Base-by-base conservation (phyloP, 2,113 vertebrate species). In the Bufo bufo region DNA sequence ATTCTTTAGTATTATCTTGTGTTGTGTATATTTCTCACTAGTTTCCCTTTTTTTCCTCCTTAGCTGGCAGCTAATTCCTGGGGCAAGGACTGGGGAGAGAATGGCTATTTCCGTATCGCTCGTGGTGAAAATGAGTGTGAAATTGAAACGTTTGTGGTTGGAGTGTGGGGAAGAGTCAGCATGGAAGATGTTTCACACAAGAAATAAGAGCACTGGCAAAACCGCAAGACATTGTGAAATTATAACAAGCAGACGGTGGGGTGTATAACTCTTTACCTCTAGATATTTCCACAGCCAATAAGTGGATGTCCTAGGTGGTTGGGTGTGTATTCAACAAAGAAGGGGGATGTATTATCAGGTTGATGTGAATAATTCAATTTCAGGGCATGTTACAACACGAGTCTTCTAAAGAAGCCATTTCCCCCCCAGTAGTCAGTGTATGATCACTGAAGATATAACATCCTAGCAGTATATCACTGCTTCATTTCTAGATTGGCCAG, bases 11-110 rank as follows among this genome's bases (percentile, higher is more conserved):
- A 59, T 59, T 59, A 58, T 14, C 50, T 12, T 79, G 23, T 79
- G 23, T 52, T 66, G 45, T 65, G 49, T 16, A 50, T 85, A 74
- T 23, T 33, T 12, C 20, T 77, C 7, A 77, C 58, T 14, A 23
- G 8, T 23, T 12, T 49, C 47, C 17, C 17, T 2, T 14, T 69
- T 89, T 6, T 80, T 90, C 58, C 7, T 88, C 11, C 56, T 0
- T 94, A 99, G 98, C 96, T 96, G 0, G 98, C 97, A 0, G 97
- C 97, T 90, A 99, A 99, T 93, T 99, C 98, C 0, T 99, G 98
- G 98, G 98, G 98, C 50, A 97, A 94, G 54, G 95, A 94, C 87
- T 99, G 98, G 98, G 98, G 98, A 0, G 97, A 99, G 91, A 90
- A 93, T 0, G 98, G 98, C 77, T 96, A 95, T 92, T 99, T 99